Base-by-base conservation (phyloP, 2,888 invertebrate genomes). In the Lasioglossum leucozonium region DNA sequence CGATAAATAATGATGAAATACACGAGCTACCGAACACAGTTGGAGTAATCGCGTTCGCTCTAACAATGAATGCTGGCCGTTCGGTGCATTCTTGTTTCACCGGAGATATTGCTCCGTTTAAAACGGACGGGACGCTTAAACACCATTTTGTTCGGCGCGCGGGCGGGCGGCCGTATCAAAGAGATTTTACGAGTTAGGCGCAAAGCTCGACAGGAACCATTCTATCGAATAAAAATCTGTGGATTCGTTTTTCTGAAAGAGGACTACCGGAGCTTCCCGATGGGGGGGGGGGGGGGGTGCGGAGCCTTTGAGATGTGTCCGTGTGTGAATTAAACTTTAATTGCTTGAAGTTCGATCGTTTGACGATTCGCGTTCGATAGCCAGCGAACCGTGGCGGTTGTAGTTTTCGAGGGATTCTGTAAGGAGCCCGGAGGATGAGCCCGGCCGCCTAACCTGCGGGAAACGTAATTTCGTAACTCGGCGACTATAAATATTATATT, bases 181-280 rank as follows among this genome's bases (percentile, higher is more conserved):
- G 87, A 86, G 87, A 83, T 79, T 87, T 81, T 62, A 72, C 78
- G 78, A 72, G 82, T 79, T 79, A 34, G 80, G 40, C 51, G 71
- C 58, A 78, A 72, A 77, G 72, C 80, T 82, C 75, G 65, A 72
- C 47, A 58, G 77, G 72, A 47, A n/a, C 26, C 79, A 72, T 18
- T 77, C 85, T 26, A 47, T 30, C 74, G 74, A 71, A 75, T 30
- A 34, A 80, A 85, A 82, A 77, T 72, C 44, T 79, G 77, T 67
- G 51, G 75, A 79, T 77, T 79, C 74, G 47, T 40, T 73, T 81
- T 74, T 76, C 72, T 77, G 44, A 82, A 79, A 79, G n/a, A n/a
- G 79, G 73, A 79, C 30, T 11, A 6, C 4, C 18, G 30, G 37
- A 30, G 72, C 65, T 65, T 42, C 55, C 26, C 13, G 5, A n/a